Base-by-base conservation (phyloP, 2,113 vertebrate species). In the Stigmatopora nigra region DNA sequence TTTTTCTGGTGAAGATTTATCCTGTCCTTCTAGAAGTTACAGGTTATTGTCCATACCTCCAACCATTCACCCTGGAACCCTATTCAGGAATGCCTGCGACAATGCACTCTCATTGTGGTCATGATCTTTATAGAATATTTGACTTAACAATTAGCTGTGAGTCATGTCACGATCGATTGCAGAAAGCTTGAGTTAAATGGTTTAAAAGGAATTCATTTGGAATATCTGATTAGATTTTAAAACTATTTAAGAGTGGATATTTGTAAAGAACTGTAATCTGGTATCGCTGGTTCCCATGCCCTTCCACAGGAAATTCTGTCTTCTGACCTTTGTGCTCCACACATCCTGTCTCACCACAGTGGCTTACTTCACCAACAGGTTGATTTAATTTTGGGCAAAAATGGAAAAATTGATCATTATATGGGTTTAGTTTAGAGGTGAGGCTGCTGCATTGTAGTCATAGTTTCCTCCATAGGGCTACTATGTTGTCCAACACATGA, bases 261-360 rank as follows among this genome's bases (percentile, higher is more conserved):
- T 69, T 68, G 80, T 70, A 81, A 74, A 73, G 53, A 69, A 67
- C 31, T 75, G 41, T 20, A 68, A 68, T 75, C 58, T 62, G 51
- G 61, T 65, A 76, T 67, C 59, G 57, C 31, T 79, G 77, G 80
- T 91, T 91, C 88, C 83, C 88, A 91, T 85, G 89, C 88, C 72
- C 86, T 56, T 19, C 83, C 70, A 73, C 81, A 90, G 90, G 87
- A 91, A 91, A 86, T 84, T 61, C 77, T 87, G 89, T 84, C 87
- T 88, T 86, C 70, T 90, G 87, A 90, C 90, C 88, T 76, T 66
- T 48, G 36, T 72, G 75, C 76, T 73, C 82, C 72, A 69, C 77
- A 84, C 81, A 84, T 87, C 83, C 84, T 86, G 86, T 82, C 79
- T 79, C 82, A 87, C 88, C 81, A 69, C n/a, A 60, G 58, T 16